Base-by-base conservation (phyloP, 2,888 invertebrate genomes). In the Helleia helle region DNA sequence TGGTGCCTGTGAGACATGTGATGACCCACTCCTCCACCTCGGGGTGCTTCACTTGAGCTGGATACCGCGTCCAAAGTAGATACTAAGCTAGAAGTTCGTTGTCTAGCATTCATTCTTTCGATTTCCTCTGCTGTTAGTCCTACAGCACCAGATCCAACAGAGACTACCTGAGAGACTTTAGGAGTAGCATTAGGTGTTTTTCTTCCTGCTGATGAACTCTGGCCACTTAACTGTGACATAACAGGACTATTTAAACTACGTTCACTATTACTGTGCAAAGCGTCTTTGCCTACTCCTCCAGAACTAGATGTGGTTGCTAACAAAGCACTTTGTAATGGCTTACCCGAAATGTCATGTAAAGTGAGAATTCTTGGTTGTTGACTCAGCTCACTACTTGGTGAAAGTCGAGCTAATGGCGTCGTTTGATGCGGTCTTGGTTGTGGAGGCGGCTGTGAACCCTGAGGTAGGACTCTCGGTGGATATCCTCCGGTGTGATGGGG, bases 61-160 rank as follows among this genome's bases (percentile, higher is more conserved):
- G 96, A 96, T n/a, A 96, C 95, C 1, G 94, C 96, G 71, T 97
- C 97, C 54, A 96, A 81, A 2, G 97, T 95, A 26, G 95, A 95
- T 2, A 96, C 95, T 52, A 97, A 86, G 67, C 96, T 96, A 25
- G 95, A 94, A 17, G 95, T 95, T 50, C 95, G 86, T 17, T 96
- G 95, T 40, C 96, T 86, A 1, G 93, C 91, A 71, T 95, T 95
- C 60, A 96, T 88, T 64, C 96, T 87, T 68, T 96, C 95, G 50
- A 97, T 94, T 80, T 97, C 96, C 74, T 96, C 96, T 18, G 96
- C 94, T 0, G 96, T 96, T 7, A 97, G 80, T 0, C 96, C 96
- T 75, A 95, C 93, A 1, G 90, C 88, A 1, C 88, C 87, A 8
- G 87, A 84, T 2, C 89, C 89, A n/a, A 90, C 89, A 3, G 89